These are phyloP conservation scores for Pheosia gnoma DNA, from an alignment of 2,888 invertebrate species.

Conservation along the genomic window DNA sequence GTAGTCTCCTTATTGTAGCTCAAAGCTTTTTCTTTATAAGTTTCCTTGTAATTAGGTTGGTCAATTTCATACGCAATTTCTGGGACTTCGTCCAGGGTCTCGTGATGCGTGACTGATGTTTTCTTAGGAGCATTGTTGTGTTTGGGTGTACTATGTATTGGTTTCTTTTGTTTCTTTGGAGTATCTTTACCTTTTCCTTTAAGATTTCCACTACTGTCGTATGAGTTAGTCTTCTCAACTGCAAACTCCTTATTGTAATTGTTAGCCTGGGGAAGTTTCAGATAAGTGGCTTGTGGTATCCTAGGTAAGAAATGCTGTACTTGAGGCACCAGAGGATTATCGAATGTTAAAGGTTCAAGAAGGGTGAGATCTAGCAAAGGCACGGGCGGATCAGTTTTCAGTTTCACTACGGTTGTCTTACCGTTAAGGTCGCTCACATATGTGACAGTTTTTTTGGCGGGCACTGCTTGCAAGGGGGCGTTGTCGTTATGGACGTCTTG, in stretches of 20 bases:
- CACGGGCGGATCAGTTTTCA: constrained; percentile 65
- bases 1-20: constrained; percentile 71
- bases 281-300: constrained; percentile 65
- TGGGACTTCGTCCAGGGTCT: constrained; percentile 55
- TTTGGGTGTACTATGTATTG: constrained; percentile 44
- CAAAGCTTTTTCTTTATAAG: constrained; percentile 66
- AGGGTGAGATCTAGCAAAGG: constrained; percentile 71
- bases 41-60: constrained; percentile 71
- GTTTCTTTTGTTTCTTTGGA: constrained; percentile 55
- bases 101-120: constrained; percentile 51
- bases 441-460: constrained; percentile 57
- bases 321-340: constrained; percentile 77
- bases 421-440: constrained; percentile 61
- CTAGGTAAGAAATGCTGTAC: constrained; percentile 77
- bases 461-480: constrained; percentile 50
- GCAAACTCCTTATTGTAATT: constrained; percentile 61
- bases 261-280: constrained; percentile 57
- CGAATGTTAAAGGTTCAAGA: constrained; percentile 73
- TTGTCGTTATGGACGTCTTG: constrained; percentile 38
- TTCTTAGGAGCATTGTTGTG: constrained; percentile 51
- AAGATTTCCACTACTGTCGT: constrained; percentile 46
- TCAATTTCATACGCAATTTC: constrained; percentile 71
- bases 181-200: constrained; percentile 48
- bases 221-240: constrained; percentile 60
- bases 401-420: constrained; percentile 62